Percentiles rank a stretch among this genome's conserved stretches.
Conservation (phyloP, 2,113 vertebrate species). For the Connochaetes taurinus region DNA sequence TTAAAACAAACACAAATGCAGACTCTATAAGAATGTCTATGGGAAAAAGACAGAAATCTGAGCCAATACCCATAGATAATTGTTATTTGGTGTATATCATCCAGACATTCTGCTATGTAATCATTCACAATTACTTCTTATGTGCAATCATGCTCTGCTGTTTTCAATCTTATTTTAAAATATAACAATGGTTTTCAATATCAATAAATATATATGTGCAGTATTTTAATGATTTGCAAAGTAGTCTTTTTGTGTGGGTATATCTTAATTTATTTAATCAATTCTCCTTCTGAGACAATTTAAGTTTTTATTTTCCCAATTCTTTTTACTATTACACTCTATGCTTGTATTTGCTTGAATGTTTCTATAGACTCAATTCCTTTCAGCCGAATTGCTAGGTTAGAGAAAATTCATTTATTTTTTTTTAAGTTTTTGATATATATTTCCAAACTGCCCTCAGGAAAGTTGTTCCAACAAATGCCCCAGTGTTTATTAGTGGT, state of each 20-base stretch:
- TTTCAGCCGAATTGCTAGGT: background rate
- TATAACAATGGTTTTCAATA: background rate
- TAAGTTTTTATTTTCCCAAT: background rate
- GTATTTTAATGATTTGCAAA: background rate
- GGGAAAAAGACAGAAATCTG: background rate
- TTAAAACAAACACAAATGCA: background rate
- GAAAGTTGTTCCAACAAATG: background rate
- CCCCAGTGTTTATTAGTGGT: background rate
- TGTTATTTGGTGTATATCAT: background rate
- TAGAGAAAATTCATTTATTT: background rate
- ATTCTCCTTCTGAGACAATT: background rate
- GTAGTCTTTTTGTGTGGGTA: background rate
- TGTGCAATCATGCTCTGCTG: background rate
- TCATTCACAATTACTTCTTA: background rate
- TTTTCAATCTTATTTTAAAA: conserved; percentile 9
- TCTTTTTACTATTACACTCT: background rate
- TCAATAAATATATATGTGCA: background rate
- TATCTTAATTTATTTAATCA: background rate
- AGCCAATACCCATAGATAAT: background rate
- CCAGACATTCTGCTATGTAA: background rate
- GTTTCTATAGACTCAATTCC: background rate
- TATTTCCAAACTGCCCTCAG: background rate
- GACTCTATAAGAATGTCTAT: background rate
- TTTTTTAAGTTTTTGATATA: background rate
- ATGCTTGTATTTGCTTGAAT: background rate